These are phyloP conservation scores for Syrrhaptes paradoxus DNA, from an alignment of 2,113 vertebrate species.

Conservation along the genomic window DNA sequence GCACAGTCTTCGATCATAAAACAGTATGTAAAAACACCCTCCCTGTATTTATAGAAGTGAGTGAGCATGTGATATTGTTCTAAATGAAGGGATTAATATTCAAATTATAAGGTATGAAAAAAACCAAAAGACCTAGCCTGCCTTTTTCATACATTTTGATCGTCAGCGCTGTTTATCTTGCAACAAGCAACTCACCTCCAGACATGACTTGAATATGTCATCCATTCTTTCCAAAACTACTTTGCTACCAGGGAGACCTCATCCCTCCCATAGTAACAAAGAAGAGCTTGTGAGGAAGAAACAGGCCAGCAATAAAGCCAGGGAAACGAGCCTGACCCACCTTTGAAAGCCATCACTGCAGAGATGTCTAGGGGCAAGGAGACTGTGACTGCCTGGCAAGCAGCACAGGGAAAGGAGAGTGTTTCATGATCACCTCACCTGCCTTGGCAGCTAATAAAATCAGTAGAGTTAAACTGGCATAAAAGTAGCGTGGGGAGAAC, in stretches of 20 bases:
- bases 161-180: neutral
- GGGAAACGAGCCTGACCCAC: neutral
- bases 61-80: neutral
- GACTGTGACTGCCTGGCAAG: neutral
- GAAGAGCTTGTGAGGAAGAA: neutral
- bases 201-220: neutral
- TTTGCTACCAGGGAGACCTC: neutral
- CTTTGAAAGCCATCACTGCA: neutral
- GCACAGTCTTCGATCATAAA: neutral
- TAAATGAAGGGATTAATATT: neutral
- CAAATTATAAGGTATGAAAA: neutral
- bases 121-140: neutral
- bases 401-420: neutral
- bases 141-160: slow-evolving; percentile 23
- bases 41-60: neutral
- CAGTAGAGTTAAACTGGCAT: neutral
- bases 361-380: neutral
- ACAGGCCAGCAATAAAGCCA: neutral
- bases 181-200: neutral
- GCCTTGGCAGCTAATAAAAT: slow-evolving; percentile 32
- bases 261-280: neutral
- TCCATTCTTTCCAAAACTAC: neutral
- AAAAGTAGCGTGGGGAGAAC: neutral
- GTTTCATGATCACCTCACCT: slow-evolving; percentile 7
- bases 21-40: neutral